Percentiles rank a stretch among this genome's conserved stretches.
These are phyloP conservation scores for Cyprinodon tularosa DNA, from an alignment of 2,113 vertebrate species.

Conservation along the genomic window DNA sequence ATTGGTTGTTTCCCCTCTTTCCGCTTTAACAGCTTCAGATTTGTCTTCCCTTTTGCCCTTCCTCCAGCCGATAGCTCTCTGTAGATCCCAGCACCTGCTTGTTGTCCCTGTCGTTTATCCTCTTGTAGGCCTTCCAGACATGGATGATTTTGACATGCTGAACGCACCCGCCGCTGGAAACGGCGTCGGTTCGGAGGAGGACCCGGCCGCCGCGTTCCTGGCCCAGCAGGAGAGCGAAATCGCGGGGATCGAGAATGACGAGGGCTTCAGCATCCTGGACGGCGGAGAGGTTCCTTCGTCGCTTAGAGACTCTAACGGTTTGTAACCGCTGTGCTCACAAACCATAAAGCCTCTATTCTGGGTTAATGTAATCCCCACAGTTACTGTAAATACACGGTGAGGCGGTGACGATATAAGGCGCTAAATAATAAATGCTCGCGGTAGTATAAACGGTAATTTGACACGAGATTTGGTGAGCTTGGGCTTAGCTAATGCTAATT, in stretches of 20 bases:
- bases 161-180: conserved; percentile 67
- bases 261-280: conserved; percentile 92
- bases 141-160: conserved; percentile 84
- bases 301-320: conserved; percentile 74
- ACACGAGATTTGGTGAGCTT: background rate
- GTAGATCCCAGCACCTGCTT: conserved; percentile 50
- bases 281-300: conserved; percentile 85
- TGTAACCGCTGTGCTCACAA: conserved; percentile 12
- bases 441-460: background rate
- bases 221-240: conserved; percentile 94
- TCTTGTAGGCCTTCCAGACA: conserved; percentile 32
- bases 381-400: rapidly evolving
- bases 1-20: conserved; percentile 57
- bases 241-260: conserved; percentile 92
- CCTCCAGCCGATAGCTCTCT: conserved; percentile 37
- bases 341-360: background rate
- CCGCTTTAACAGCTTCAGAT: conserved; percentile 21
- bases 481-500: conserved; percentile 32
- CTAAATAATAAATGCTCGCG: background rate
- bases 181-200: conserved; percentile 85
- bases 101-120: background rate
- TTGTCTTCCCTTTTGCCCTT: conserved; percentile 21
- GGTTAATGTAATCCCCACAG: background rate
- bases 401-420: background rate
- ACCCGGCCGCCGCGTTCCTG: conserved; percentile 91